Conservation (phyloP, 2,113 vertebrate species). For the Mixornis gularis region DNA sequence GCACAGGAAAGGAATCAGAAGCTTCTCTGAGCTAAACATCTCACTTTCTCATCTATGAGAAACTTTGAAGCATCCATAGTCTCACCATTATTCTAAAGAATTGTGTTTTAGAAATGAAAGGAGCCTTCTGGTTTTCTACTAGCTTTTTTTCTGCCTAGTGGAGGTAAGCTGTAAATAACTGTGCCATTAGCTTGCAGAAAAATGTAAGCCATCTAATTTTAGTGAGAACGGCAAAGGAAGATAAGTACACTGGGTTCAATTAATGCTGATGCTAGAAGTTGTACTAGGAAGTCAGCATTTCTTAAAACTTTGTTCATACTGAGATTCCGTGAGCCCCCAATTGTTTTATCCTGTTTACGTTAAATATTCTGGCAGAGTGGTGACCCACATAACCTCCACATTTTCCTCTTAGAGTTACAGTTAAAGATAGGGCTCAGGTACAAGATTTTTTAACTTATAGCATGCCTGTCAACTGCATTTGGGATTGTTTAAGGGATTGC, state of each 20-base stretch:
- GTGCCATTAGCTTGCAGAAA: not conserved
- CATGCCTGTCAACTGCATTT: not conserved
- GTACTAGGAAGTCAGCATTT: slow-evolving; percentile 43
- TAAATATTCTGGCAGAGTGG: not conserved
- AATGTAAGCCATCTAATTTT: slow-evolving; percentile 39
- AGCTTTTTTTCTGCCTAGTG: not conserved
- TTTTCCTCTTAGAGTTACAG: not conserved
- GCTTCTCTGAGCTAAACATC: not conserved
- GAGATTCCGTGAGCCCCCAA: not conserved
- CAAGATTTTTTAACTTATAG: not conserved
- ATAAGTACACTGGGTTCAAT: not conserved
- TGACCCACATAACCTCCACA: not conserved
- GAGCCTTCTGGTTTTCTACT: not conserved
- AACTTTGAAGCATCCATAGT: not conserved
- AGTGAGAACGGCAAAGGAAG: not conserved
- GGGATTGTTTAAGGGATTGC: not conserved
- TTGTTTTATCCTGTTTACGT: slow-evolving; percentile 16
- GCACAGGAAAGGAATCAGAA: not conserved
- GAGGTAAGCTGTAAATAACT: not conserved
- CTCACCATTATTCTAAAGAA: not conserved
- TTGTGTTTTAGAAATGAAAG: not conserved
- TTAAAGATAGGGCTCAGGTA: not conserved
- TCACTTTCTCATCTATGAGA: not conserved
- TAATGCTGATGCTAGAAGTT: slow-evolving; percentile 40
- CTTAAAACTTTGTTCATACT: slow-evolving; percentile 8